Percentiles rank a stretch among this genome's conserved stretches.
phyloP scores from a whole-genome alignment of 2,888 invertebrate species.

The Trisateles emortualis region DNA sequence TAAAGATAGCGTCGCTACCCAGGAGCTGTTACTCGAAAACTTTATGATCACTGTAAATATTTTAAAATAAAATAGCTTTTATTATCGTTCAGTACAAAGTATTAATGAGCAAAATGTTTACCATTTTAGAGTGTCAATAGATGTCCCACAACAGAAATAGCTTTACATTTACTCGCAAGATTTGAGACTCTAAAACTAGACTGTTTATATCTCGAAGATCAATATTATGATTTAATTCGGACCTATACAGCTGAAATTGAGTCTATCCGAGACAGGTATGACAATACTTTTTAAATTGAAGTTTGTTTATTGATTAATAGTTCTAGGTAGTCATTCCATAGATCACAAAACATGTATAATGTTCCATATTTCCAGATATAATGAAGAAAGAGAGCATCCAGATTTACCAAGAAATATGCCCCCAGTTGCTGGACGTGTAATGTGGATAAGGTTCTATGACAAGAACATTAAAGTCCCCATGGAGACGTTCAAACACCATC shows the following conservation, averaged over 20 bases:
- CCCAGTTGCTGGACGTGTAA: constrained; percentile 92
- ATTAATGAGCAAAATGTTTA: neutral
- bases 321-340: no score
- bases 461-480: constrained; percentile 92
- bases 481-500: constrained; percentile 82
- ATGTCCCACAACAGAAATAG: constrained; percentile 83
- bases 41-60: constrained; percentile 88
- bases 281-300: neutral
- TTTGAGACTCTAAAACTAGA: constrained; percentile 92
- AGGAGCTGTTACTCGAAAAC: constrained; percentile 90
- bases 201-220: constrained; percentile 91
- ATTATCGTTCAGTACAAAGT: neutral
- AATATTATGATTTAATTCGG: constrained; percentile 90
- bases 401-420: constrained; percentile 92
- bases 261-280: constrained; percentile 88
- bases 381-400: constrained; percentile 91
- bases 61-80: neutral
- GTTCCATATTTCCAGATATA: constrained; percentile 87
- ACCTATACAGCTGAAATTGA: constrained; percentile 90
- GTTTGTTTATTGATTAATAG: neutral
- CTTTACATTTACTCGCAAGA: constrained; percentile 81
- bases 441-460: constrained; percentile 94
- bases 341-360: neutral
- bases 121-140: constrained; percentile 73
- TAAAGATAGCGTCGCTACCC: constrained; percentile 89